Percentiles rank a stretch among this genome's conserved stretches.
These are phyloP conservation scores for Catocala sponsa DNA, from an alignment of 2,888 invertebrate species.

Conservation along the genomic window DNA sequence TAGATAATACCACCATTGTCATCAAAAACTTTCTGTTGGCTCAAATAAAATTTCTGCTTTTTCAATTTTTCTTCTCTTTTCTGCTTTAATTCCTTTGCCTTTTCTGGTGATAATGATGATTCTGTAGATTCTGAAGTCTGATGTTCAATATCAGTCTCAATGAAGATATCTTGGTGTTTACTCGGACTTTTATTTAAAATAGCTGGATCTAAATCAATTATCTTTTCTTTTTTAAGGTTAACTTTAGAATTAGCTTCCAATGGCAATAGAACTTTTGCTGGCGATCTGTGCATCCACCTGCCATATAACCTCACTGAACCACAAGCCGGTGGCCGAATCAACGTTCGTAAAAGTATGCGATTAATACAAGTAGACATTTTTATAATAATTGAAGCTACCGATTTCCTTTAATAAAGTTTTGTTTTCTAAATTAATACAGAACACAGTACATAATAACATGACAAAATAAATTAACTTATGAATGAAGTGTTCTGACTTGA, in stretches of 20 bases:
- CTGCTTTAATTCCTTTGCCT: conserved; percentile 63
- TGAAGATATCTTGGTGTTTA: conserved; percentile 31
- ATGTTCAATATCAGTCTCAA: conserved; percentile 19
- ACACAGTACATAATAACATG: too few species aligned
- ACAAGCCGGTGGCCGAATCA: conserved; percentile 41
- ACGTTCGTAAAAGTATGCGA: conserved; percentile 49
- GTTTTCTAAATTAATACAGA: too few species aligned
- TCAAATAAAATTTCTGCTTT: conserved; percentile 70
- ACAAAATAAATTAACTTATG: too few species aligned
- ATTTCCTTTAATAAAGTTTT: not conserved
- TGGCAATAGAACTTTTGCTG: conserved; percentile 83
- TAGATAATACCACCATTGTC: conserved; percentile 87
- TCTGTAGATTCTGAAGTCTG: conserved; percentile 7
- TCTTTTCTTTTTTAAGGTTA: conserved; percentile 73
- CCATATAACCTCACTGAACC: conserved; percentile 68
- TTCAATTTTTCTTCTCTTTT: conserved; percentile 68
- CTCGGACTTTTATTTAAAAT: conserved; percentile 50
- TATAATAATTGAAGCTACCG: not conserved
- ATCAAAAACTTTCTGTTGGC: conserved; percentile 83
- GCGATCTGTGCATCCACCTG: conserved; percentile 86
- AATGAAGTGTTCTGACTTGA: too few species aligned
- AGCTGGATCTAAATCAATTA: conserved; percentile 70
- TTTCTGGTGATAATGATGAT: conserved; percentile 43
- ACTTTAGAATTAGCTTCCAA: conserved; percentile 68
- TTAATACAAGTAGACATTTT: conserved; percentile 58